Evolutionary conservation across 2,797 vertebrate genomes (phyloP), one percentile per base, ranked within the genome.

Genomic region (Sebastes trivittatus): DNA sequence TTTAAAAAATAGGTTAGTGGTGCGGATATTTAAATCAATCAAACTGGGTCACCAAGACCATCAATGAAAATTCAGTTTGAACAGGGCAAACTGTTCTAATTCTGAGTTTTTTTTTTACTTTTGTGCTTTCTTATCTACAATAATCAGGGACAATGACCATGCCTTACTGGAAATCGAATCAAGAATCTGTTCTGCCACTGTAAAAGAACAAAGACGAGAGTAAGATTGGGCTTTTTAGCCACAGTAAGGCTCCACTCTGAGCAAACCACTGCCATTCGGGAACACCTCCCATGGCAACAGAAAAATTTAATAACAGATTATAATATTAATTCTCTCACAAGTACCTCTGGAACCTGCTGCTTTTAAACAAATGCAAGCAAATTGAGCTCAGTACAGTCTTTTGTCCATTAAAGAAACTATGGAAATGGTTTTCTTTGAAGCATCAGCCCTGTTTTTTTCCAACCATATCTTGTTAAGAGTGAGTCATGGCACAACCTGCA

Each of bases 251-350:
- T 78, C 68, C 78, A 77, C 52, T 84, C 11, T 72, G 62, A 73
- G 60, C 29, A 71, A 90, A 75, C 65, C 76, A 78, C 64, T 78
- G 71, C 88, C 80, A 83, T 89, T 85, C 91, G 76, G 67, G 70
- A 83, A 32, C 29, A 77, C 77, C 63, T 88, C 75, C 82, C 78
- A 81, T 81, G 68, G 83, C 71, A 91, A 75, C 62, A 46, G 42
- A 81, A 81, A 22, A 78, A 4, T 61, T 23, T 62, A 81, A 82
- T 85, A 92, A 92, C 88, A 91, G 64, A 93, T 89, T 89, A 75
- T 78, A 78, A 83, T 64, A 56, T 61, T 77, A 70, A 90, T 81
- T 89, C 72, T 77, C 66, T 78, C 68, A 80, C 71, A 74, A 56
- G 77, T 82, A 87, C 49, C 20, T 69, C 55, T 76, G 80, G 74